Base-by-base conservation (phyloP, 30 jellyfish, hydroid and myxozoan genomes). In the Cassiopea xamachana region DNA sequence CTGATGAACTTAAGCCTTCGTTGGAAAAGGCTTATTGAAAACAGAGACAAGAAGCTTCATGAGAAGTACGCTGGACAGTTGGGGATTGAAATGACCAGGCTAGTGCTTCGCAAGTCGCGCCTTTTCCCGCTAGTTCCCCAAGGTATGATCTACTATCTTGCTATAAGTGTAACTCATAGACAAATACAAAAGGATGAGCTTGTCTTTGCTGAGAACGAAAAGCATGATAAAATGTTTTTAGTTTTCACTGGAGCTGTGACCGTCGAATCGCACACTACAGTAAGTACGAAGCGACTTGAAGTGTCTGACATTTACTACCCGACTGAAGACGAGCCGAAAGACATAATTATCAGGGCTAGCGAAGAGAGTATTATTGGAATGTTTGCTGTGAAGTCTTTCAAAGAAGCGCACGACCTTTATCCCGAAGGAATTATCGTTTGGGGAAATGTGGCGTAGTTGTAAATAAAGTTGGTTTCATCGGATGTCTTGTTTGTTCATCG, bases 381-480 rank as follows among this genome's bases (percentile, higher is more conserved):
- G 27, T 15, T 69, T 79, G 80, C 51, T 72, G 84, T 48, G 7
- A 46, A 62, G 50, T 46, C 85, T 9, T 64, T 87, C 44, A 73
- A 69, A 47, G 68, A 55, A 1, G 86, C 82, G 51, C 90, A 77
- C 16, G 86, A 87, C 50, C 73, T 77, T 3, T 87, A 87, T 70
- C 94, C 94, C 12, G 94, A 87, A 1, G 89, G 84, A 58, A 73
- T 87, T 9, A 49, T 87, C 51, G 70, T 62, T 46, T 87, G 94
- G 94, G 84, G 73, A 64, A 64, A 64, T 64, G 74, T 27, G 8
- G 74, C 43, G 15, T 2, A 64, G 15, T 59, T 59, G 39, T 27
- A 27, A 27, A 27, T 27, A 27, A 27, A 27, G 39, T 27, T 27
- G 39, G 39, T 27, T 27, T 27, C 39, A 27, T 27, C 0, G 39